Evolutionary conservation across 2,888 invertebrate species (phyloP), one percentile per base, ranked within the genome.

Genomic region (Polymixis flavicincta): DNA sequence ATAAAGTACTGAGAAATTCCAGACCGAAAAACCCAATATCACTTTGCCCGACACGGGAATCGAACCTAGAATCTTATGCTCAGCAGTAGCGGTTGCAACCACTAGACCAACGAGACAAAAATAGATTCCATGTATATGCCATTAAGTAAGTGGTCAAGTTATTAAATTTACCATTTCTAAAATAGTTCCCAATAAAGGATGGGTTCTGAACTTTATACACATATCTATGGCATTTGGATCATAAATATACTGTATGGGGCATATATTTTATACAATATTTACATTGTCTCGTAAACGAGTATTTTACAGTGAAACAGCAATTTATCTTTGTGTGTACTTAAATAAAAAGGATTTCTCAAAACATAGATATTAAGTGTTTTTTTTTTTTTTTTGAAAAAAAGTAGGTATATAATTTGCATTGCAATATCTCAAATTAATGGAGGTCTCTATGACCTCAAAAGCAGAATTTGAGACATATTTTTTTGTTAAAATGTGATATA

Each of bases 201-300:
- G 13, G 50, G 59, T 71, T 59, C 6, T 3, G 22, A 54, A 32
- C 13, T 75, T 37, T 25, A 52, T 14, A 32, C 50, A 50, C 50
- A 50, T 67, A 59, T 37, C n/a, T 59, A 75, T 86, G 83, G 83
- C 87, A 85, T 86, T 86, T 85, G 83, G 85, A 86, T 80, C 74
- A 64, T 78, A 55, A 59, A 80, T 68, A 82, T 73, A 76, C 61
- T 77, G 60, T 74, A 83, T 54, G 65, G 61, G 74, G 68, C n/a
- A 73, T 86, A 76, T 74, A 25, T 77, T 76, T 80, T 83, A 80
- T 86, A 86, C 86, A 86, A 83, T 86, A 86, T 86, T 85, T 86
- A 86, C 86, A 86, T 65, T 9, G 60, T 48, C 83, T 72, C 78
- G 69, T 59, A 71, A 79, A 83, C 64, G 60, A 82, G 82, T 68